These are phyloP conservation scores for Heliconius ethilla DNA, from an alignment of 2,888 invertebrate genomes.

Conservation along the genomic window DNA sequence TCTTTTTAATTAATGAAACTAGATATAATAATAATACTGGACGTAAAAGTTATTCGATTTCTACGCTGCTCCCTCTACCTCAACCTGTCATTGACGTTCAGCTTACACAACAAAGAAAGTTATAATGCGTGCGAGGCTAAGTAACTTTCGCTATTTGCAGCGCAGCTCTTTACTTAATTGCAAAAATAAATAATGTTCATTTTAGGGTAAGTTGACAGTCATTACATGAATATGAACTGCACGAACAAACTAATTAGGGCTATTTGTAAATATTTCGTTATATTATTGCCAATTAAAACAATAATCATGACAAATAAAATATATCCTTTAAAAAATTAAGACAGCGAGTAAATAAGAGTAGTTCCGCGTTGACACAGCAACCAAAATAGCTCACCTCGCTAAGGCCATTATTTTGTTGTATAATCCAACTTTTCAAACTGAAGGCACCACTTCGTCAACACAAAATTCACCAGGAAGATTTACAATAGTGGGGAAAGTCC, in stretches of 20 bases:
- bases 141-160: constrained; percentile 79
- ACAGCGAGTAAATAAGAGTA: constrained; percentile 71
- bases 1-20: constrained; percentile 49
- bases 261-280: constrained; percentile 14
- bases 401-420: constrained; percentile 81
- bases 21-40: constrained; percentile 51
- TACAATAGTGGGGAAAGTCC: constrained; percentile 57
- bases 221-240: constrained; percentile 5
- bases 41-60: constrained; percentile 74
- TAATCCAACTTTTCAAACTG: constrained; percentile 80
- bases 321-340: constrained; percentile 63
- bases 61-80: constrained; percentile 74
- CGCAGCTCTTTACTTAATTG: constrained; percentile 44
- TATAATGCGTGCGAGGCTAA: constrained; percentile 72
- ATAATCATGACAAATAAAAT: constrained; percentile 52
- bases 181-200: constrained; percentile 28
- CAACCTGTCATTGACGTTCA: constrained; percentile 73
- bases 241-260: constrained; percentile 10
- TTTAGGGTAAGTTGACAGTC: constrained; percentile 17
- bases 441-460: constrained; percentile 73
- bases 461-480: constrained; percentile 64
- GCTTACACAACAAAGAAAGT: constrained; percentile 82
- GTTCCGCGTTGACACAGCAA: constrained; percentile 81
- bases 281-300: not conserved
- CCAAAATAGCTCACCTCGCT: constrained; percentile 82